Evolutionary conservation across 2,888 invertebrate genomes (phyloP), one percentile per base, ranked within the genome.

Genomic region (Calameuta idolon): DNA sequence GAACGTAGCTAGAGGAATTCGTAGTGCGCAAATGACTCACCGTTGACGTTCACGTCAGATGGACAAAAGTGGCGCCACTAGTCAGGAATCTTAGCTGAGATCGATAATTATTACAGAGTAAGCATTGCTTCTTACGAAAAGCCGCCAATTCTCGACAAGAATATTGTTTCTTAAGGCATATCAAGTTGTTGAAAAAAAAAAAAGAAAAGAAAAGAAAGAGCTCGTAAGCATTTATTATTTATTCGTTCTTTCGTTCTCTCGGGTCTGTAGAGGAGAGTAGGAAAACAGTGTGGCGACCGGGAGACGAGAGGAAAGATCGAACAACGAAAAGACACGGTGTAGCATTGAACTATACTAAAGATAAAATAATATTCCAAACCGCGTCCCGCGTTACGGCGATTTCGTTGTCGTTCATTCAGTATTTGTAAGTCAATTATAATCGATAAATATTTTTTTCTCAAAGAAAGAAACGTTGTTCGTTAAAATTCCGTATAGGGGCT

Each of bases 381-480:
- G 23, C 9, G 40, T 55, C 9, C 9, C 23, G 40, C 40, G 55
- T 55, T 23, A 1, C 9, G 9, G 55, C 55, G 2, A 55, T 55
- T 55, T 55, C 55, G 55, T 55, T 55, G 55, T 33, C 71, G 71
- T 31, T 71, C 71, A 31, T 34, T 71, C 71, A 34, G 33, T 71
- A 30, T 71, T 71, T 15, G 31, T 71, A 71, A 71, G 31, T 31
- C 71, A 71, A 71, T 71, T 71, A 31, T 71, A 71, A 71, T 71
- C 31, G 31, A 71, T 1, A 71, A 71, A 23, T 71, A 31, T 34
- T 69, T 69, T 33, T 71, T 71, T 12, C 33, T 71, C 71, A 12
- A 55, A 55, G 55, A 15, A 23, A 55, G 23, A 23, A 9, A 15
- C 55, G 55, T 55, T 9, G 12, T 71, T 71, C 31, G 71, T 31